Percentiles rank a stretch among this genome's conserved stretches.
These are phyloP conservation scores for Calvadosia cruxmelitensis DNA, from an alignment of 30 jellyfish, hydroid and myxozoan genomes.

Conservation along the genomic window DNA sequence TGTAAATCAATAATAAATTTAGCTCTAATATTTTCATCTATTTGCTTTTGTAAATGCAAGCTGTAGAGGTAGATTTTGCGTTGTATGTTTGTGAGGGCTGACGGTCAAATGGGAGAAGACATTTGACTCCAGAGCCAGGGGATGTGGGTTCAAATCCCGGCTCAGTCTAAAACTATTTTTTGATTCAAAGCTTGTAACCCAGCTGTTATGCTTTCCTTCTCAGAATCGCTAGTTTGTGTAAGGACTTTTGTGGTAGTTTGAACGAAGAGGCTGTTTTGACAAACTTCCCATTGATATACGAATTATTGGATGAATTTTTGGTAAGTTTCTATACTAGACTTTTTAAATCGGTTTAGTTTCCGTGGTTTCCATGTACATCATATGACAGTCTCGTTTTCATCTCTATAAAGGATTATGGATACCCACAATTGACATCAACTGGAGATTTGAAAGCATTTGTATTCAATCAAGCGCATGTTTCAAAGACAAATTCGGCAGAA, in stretches of 20 bases:
- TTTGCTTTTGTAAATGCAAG: too few relatives aligned
- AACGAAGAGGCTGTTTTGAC: slow-evolving; percentile 68
- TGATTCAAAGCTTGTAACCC: too few relatives aligned
- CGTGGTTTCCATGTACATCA: neutral
- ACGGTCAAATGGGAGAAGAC: too few relatives aligned
- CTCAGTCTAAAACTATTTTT: too few relatives aligned
- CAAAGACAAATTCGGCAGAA: slow-evolving; percentile 13
- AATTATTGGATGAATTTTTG: slow-evolving; percentile 85
- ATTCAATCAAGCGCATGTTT: slow-evolving; percentile 56
- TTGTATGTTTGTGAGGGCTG: too few relatives aligned
- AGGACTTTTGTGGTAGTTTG: slow-evolving; percentile 81
- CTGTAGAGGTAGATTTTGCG: too few relatives aligned
- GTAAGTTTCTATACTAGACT: slow-evolving; percentile 28
- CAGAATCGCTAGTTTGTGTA: slow-evolving; percentile 70
- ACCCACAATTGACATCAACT: slow-evolving; percentile 76
- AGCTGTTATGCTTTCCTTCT: neutral
- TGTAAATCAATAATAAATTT: too few relatives aligned
- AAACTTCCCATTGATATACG: slow-evolving; percentile 82
- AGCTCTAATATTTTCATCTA: too few relatives aligned
- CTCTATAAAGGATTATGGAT: slow-evolving; percentile 62
- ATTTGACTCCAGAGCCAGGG: too few relatives aligned
- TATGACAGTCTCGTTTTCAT: neutral
- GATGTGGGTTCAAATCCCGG: too few relatives aligned
- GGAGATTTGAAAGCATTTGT: slow-evolving; percentile 60
- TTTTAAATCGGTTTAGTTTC: neutral